phyloP scores from a whole-genome alignment of 2,113 vertebrate species.

The Anser brachyrhynchus region DNA sequence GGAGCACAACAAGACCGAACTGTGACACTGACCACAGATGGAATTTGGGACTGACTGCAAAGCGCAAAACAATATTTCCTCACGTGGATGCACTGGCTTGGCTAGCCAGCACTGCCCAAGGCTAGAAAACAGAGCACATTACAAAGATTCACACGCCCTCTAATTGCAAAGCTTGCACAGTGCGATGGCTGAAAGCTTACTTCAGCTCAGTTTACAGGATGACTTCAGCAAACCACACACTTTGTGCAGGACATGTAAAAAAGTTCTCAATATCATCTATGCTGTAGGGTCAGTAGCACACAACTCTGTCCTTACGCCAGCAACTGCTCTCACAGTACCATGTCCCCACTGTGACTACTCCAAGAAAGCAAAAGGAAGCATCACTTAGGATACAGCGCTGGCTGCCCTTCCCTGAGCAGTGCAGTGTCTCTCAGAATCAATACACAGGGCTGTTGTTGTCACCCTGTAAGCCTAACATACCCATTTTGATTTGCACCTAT shows the following conservation, averaged over 20 bases:
- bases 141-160: rapidly evolving
- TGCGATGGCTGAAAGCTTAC: background rate
- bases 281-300: background rate
- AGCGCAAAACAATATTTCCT: background rate
- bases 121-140: background rate
- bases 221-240: background rate
- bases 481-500: background rate
- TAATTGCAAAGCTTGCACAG: background rate
- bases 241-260: background rate
- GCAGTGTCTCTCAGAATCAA: background rate
- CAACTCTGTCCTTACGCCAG: background rate
- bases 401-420: background rate
- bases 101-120: rapidly evolving
- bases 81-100: background rate
- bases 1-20: background rate
- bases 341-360: background rate
- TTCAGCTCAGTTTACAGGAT: background rate
- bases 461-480: background rate
- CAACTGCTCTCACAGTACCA: background rate
- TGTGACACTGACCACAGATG: background rate
- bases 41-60: background rate
- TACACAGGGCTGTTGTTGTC: background rate
- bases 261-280: no score
- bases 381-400: background rate
- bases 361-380: background rate